Evolutionary conservation across 2,888 invertebrate genomes (phyloP).

Genomic region (Scelioninae gen. 1): DNA sequence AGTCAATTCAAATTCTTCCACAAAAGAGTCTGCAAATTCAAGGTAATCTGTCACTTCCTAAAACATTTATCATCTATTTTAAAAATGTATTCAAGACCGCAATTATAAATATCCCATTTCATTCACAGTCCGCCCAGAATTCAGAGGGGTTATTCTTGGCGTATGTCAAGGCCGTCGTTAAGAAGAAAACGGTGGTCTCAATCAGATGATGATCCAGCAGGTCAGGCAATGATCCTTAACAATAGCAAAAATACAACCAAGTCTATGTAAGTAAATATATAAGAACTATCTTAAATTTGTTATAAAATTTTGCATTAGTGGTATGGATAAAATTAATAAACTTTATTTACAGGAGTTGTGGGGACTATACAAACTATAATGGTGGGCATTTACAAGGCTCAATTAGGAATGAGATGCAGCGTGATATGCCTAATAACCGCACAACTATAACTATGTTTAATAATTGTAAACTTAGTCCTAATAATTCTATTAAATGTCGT

Average conservation of each 20-base stretch:
- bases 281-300: background rate
- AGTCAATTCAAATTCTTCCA: slow-evolving; percentile 77
- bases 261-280: slow-evolving; percentile 76
- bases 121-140: slow-evolving; percentile 84
- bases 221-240: slow-evolving; percentile 83
- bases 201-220: slow-evolving; percentile 84
- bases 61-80: background rate
- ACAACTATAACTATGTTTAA: slow-evolving; percentile 85
- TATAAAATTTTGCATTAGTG: no score
- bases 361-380: slow-evolving; percentile 88
- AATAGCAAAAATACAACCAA: slow-evolving; percentile 82
- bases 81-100: no score
- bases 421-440: slow-evolving; percentile 89
- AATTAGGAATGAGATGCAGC: slow-evolving; percentile 91
- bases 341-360: slow-evolving; percentile 85
- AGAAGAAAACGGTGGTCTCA: slow-evolving; percentile 85
- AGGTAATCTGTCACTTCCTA: slow-evolving; percentile 70
- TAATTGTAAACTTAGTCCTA: slow-evolving; percentile 88
- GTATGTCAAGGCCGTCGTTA: slow-evolving; percentile 90
- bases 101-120: background rate
- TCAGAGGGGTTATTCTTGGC: slow-evolving; percentile 91
- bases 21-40: slow-evolving; percentile 79
- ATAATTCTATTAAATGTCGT: slow-evolving; percentile 88
- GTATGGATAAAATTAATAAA: slow-evolving; percentile 13
- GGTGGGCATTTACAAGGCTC: slow-evolving; percentile 80